Evolutionary conservation across 2,888 invertebrate genomes (phyloP).

Genomic region (Epinotia bilunana): DNA sequence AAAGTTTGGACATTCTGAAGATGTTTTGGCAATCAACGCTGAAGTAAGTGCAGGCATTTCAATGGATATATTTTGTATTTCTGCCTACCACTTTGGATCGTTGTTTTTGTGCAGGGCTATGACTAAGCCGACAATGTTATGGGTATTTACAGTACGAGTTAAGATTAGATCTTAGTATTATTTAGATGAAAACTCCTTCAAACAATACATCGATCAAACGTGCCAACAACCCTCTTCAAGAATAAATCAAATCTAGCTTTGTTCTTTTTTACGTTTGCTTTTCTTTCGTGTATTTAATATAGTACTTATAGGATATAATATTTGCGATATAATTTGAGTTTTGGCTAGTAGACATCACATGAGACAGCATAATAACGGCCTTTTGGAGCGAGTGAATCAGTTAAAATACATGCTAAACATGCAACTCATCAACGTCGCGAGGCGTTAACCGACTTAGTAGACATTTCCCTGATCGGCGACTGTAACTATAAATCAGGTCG

Average conservation of each 20-base stretch:
- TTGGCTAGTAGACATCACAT: constrained; percentile 1
- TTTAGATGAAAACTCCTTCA: constrained; percentile 31
- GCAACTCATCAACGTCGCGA: constrained; percentile 59
- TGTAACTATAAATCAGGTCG: constrained; percentile 64
- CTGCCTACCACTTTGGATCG: constrained; percentile 31
- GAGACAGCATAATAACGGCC: constrained; percentile 3
- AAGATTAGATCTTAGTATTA: constrained; percentile 31
- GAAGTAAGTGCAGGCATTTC: constrained; percentile 57
- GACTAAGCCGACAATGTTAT: constrained; percentile 35
- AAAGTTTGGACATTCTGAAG: constrained; percentile 67
- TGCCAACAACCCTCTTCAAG: constrained; percentile 33
- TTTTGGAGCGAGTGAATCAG: neutral
- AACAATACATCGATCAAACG: constrained; percentile 39
- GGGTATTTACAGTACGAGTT: constrained; percentile 24
- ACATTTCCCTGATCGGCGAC: constrained; percentile 63
- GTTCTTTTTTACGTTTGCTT: constrained; percentile 16
- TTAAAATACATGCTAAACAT: constrained; percentile 20
- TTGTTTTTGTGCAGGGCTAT: constrained; percentile 32
- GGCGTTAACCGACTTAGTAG: constrained; percentile 59
- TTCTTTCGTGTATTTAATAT: neutral
- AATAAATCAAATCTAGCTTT: constrained; percentile 37
- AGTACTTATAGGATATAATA: too few relatives aligned
- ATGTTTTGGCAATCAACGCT: constrained; percentile 66
- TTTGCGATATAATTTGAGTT: neutral
- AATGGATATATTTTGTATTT: constrained; percentile 53